Percentiles rank a stretch among this genome's conserved stretches.
These are phyloP conservation scores for Mirounga angustirostris DNA, from an alignment of 2,113 vertebrate species.

Conservation along the genomic window DNA sequence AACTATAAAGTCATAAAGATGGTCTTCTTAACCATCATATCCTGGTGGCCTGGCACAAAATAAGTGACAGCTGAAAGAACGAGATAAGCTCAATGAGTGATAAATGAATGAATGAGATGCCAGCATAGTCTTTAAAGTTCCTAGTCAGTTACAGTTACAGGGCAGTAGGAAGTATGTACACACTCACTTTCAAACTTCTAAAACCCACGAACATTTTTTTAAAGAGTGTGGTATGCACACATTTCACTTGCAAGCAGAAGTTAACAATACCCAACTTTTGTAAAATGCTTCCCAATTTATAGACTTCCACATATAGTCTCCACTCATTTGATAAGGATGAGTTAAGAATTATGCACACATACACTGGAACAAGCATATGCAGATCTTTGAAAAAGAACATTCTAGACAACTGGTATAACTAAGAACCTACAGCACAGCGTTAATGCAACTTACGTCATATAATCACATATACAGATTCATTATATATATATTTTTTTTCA, in stretches of 20 bases:
- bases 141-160: conserved; percentile 49
- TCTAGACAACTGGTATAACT: conserved; percentile 22
- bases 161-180: background rate
- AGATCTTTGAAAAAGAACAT: conserved; percentile 53
- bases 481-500: background rate
- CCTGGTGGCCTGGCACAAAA: conserved; percentile 45
- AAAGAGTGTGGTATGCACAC: background rate
- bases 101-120: conserved; percentile 57
- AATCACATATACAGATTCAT: background rate
- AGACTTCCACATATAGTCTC: background rate
- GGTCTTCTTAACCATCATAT: conserved; percentile 27
- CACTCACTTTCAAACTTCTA: conserved; percentile 47
- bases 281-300: conserved; percentile 24
- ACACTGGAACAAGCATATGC: background rate
- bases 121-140: conserved; percentile 30
- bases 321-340: conserved; percentile 48
- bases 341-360: conserved; percentile 51
- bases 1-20: background rate
- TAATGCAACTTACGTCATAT: background rate
- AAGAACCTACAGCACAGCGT: background rate
- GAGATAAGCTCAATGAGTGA: conserved; percentile 36
- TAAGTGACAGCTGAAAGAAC: conserved; percentile 23
- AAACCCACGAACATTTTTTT: background rate
- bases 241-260: conserved; percentile 31
- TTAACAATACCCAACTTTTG: background rate